These are phyloP conservation scores for Enoplosus armatus DNA, from an alignment of 2,797 vertebrate species.

Conservation along the genomic window DNA sequence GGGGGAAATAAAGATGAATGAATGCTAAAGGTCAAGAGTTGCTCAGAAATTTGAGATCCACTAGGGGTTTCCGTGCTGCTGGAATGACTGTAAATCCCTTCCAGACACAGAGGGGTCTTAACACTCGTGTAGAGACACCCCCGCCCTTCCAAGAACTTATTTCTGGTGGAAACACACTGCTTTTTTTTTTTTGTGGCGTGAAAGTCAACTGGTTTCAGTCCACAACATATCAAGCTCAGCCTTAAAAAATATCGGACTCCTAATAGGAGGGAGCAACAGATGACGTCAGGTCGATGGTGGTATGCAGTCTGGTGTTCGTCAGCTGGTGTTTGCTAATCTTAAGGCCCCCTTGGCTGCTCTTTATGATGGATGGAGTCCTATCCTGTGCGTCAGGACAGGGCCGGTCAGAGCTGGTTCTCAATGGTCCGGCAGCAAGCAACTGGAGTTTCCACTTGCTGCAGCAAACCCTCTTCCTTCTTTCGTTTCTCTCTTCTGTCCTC, in stretches of 20 bases:
- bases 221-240: neutral
- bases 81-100: constrained; percentile 7
- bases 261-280: neutral
- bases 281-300: constrained; percentile 35
- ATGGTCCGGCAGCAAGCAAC: constrained; percentile 26
- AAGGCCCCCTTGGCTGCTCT: constrained; percentile 48
- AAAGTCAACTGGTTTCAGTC: neutral
- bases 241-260: neutral
- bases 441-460: constrained; percentile 66
- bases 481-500: constrained; percentile 66
- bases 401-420: constrained; percentile 76
- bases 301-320: constrained; percentile 52
- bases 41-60: constrained; percentile 37
- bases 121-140: neutral
- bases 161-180: neutral
- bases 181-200: neutral
- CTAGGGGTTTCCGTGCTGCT: constrained; percentile 5
- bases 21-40: constrained; percentile 45
- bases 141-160: constrained; percentile 2
- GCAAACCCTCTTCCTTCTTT: constrained; percentile 71
- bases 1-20: neutral
- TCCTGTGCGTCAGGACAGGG: constrained; percentile 54
- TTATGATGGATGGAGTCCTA: constrained; percentile 49
- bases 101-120: constrained; percentile 2
- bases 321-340: constrained; percentile 60